Base-by-base conservation (phyloP, 1,140 invertebrate genomes). In the Oryzaephilus surinamensis region DNA sequence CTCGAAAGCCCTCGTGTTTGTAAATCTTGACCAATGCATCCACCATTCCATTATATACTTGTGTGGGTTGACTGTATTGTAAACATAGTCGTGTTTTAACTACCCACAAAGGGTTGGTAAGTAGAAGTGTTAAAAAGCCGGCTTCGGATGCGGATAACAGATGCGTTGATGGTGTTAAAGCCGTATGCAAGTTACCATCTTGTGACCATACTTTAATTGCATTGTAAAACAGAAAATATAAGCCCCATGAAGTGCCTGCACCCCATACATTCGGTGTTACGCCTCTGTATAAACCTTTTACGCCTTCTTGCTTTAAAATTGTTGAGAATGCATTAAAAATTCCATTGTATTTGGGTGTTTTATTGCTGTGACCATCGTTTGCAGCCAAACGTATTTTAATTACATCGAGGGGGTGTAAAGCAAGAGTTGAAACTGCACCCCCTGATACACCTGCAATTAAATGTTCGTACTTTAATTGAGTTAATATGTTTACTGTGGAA, bases 71-170 rank as follows among this genome's bases (percentile, higher is more conserved):
- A 13, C 8, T 62, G 60, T 81, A 83, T 61, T 93, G 89, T 35
- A 93, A 69, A 59, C 89, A 93, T 13, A 92, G 68, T 36, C 89
- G 71, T 3, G 92, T 97, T 72, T 97, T 96, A 21, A 93, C 83
- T 13, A 99, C 92, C 93, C 94, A 98, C 46, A 99, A 80, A 21
- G 95, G 95, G 69, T 99, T 99, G 6, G 93, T 96, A 57, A 97
- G 71, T 1, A 89, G 56, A 12, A 97, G 71, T 0, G 97, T 97
- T 0, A 95, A 65, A 13, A 93, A 71, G 24, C 96, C 96, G 54
- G 92, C 88, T 62, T 93, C 77, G 4, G 87, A 79, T 14, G 93
- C 92, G 5, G 89, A 85, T 14, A 90, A 51, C 77, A 96, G 89
- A 60, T 97, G 91, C 51, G 81, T 67, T 0, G 69, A 66, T 3